These are phyloP conservation scores for Antedon mediterranea DNA, from an alignment of 53 echinoderm and acorn worm species.

Conservation along the genomic window DNA sequence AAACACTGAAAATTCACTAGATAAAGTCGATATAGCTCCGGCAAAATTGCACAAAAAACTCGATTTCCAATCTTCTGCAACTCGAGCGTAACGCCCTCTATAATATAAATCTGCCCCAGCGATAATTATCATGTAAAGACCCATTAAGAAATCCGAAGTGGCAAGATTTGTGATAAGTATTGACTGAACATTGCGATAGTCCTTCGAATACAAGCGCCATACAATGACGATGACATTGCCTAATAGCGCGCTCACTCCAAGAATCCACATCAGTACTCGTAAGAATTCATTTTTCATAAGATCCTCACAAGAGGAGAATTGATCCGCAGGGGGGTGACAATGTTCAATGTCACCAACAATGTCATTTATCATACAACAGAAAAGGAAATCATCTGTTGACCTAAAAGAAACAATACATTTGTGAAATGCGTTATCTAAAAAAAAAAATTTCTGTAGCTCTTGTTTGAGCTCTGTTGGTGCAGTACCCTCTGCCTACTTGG, in stretches of 20 bases:
- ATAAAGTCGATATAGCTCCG: slow-evolving; percentile 68
- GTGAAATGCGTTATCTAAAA: too few species aligned
- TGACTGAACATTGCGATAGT: slow-evolving; percentile 61
- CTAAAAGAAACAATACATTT: too few species aligned
- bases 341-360: slow-evolving; percentile 6
- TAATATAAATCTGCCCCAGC: slow-evolving; percentile 81
- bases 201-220: slow-evolving; percentile 20
- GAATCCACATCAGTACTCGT: slow-evolving; percentile 77
- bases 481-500: too few species aligned
- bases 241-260: slow-evolving; percentile 69
- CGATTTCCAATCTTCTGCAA: slow-evolving; percentile 63
- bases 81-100: slow-evolving; percentile 18
- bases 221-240: slow-evolving; percentile 78
- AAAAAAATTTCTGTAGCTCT: too few species aligned
- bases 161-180: slow-evolving; percentile 82
- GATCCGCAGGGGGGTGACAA: slow-evolving; percentile 61
- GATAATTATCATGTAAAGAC: slow-evolving; percentile 80
- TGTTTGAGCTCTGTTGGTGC: too few species aligned
- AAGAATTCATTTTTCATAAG: slow-evolving; percentile 73
- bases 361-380: slow-evolving; percentile 72
- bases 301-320: slow-evolving; percentile 80
- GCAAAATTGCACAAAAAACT: slow-evolving; percentile 81
- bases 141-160: slow-evolving; percentile 79
- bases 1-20: slow-evolving; percentile 82
- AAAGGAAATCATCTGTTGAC: slow-evolving; percentile 63